phyloP scores from a whole-genome alignment of 2,888 invertebrate genomes.

The Leptopterna dolabrata region DNA sequence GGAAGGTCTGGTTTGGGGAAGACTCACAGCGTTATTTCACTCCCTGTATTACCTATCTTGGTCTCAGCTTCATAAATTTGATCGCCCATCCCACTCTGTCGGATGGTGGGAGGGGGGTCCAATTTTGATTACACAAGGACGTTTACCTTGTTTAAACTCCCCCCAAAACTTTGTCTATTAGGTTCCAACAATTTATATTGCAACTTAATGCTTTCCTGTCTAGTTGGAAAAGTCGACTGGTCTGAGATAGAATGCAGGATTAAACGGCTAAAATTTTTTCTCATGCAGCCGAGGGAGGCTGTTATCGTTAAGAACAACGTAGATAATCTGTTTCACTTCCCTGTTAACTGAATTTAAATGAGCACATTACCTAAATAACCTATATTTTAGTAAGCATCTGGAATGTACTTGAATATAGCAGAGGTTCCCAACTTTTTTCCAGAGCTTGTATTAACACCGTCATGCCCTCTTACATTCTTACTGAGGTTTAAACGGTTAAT shows the following conservation, averaged over 20 bases:
- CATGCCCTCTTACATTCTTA: too few species aligned
- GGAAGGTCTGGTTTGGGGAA: background rate
- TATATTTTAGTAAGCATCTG: background rate
- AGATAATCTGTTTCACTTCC: too few species aligned
- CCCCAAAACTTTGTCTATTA: slow-evolving; percentile 37
- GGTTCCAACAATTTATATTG: slow-evolving; percentile 23
- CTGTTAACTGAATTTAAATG: background rate
- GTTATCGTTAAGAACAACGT: too few species aligned
- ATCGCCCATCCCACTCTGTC: slow-evolving; percentile 30
- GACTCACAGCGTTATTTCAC: slow-evolving; percentile 28
- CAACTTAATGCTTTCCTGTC: background rate
- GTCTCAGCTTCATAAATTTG: slow-evolving; percentile 48
- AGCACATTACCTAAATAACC: too few species aligned
- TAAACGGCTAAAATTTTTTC: background rate
- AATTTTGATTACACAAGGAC: slow-evolving; percentile 56
- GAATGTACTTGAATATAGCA: too few species aligned
- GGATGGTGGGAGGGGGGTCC: slow-evolving; percentile 17
- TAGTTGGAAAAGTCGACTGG: background rate
- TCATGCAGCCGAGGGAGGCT: too few species aligned
- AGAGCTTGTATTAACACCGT: too few species aligned
- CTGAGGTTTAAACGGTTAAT: too few species aligned
- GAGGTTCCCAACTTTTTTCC: too few species aligned
- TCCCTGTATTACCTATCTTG: slow-evolving; percentile 34
- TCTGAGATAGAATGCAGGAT: background rate
- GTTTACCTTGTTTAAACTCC: slow-evolving; percentile 45